Conservation (phyloP, 2,888 invertebrate species). For the Cantharis nigra region DNA sequence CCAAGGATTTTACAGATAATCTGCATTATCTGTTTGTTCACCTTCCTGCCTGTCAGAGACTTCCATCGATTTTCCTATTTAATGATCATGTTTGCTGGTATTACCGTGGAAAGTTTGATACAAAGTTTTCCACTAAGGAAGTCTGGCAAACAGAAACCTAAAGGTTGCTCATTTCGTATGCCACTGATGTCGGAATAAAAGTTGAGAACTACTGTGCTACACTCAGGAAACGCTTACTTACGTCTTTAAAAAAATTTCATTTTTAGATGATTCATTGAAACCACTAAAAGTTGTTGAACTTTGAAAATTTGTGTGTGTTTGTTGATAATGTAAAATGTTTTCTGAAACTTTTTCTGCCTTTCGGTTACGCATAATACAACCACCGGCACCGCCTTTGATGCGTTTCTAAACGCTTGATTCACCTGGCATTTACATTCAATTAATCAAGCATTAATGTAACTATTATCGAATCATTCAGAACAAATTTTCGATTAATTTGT, state of each 20-base stretch:
- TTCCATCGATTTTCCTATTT: neutral
- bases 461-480: neutral
- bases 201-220: neutral
- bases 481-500: neutral
- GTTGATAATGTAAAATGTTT: neutral
- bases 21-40: neutral
- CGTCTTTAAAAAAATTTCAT: neutral
- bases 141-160: neutral
- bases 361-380: neutral
- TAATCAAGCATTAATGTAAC: neutral
- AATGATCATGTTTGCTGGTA: neutral
- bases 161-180: neutral
- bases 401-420: neutral
- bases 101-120: neutral
- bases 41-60: neutral
- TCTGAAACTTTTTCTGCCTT: neutral
- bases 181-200: neutral
- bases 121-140: neutral
- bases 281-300: neutral
- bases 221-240: neutral
- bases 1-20: neutral
- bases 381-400: neutral
- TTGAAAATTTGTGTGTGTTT: neutral
- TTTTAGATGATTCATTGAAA: neutral
- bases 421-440: neutral